Base-by-base conservation (phyloP, 1,140 invertebrate species). In the Drosophila neocordata region DNA sequence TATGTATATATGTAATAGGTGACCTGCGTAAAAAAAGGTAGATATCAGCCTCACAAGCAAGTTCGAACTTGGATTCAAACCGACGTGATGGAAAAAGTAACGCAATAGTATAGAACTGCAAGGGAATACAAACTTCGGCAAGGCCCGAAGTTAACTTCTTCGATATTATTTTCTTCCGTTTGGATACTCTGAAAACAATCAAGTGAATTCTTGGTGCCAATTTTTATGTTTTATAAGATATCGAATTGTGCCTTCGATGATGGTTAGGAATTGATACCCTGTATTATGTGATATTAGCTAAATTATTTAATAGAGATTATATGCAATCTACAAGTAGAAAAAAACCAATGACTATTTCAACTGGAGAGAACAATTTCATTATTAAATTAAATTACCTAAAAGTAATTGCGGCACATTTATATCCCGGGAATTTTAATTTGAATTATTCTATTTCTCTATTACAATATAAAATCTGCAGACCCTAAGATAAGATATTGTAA, bases 171-270 rank as follows among this genome's bases (percentile, higher is more conserved):
- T 52, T 74, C 27, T 7, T 7, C 27, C 27, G 59, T 55, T 70
- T 81, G 55, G 74, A 77, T 44, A 56, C 69, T 72, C 59, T 37
- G 44, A 79, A 73, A 48, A 48, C 56, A 65, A 87, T 82, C 84
- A 91, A 90, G 90, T 91, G 90, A 90, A 91, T 91, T 91, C 90
- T 91, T 90, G 90, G 90, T 91, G 90, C 90, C 90, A 91, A 91
- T 78, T 78, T 78, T 72, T 79, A 71, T 69, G 71, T 78, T 76
- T 44, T 63, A 34, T 67, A 78, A 78, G 52, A 38, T 88, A 65
- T 58, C 68, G 69, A 67, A 62, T 53, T 38, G 82, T 87, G 82
- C 83, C 82, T 87, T 87, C 9, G 18, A 48, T 53, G 63, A 69
- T 65, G 58, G 70, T 66, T 73, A 72, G 74, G 79, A 81, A 73